phyloP scores from a whole-genome alignment of 2,888 invertebrate species.

The Trachelus tabidus region DNA sequence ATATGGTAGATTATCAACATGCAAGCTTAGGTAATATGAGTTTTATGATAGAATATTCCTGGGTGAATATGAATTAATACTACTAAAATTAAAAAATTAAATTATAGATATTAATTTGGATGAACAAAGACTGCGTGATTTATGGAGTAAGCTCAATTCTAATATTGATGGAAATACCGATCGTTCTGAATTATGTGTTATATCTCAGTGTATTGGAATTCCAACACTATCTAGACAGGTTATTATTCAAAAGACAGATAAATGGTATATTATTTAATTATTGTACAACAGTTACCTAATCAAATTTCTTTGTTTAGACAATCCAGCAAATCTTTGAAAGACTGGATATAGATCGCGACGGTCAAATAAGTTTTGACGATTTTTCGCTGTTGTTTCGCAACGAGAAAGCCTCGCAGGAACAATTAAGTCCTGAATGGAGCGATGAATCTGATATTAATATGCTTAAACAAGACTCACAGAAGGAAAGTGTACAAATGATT shows the following conservation, averaged over 20 bases:
- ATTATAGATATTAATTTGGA: constrained; percentile 57
- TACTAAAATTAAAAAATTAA: not conserved
- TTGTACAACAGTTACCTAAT: not conserved
- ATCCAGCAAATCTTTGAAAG: constrained; percentile 74
- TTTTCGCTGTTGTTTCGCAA: constrained; percentile 73
- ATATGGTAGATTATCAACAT: constrained; percentile 26
- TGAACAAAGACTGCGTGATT: constrained; percentile 73
- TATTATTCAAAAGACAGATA: constrained; percentile 40
- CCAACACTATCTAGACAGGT: constrained; percentile 75
- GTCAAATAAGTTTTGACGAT: constrained; percentile 75
- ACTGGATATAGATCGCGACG: constrained; percentile 73
- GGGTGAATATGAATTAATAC: not conserved
- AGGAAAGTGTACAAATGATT: constrained; percentile 39
- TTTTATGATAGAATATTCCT: not conserved
- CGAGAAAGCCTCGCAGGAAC: constrained; percentile 55
- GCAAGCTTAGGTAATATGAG: constrained; percentile 19
- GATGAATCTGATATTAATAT: constrained; percentile 39
- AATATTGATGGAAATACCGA: constrained; percentile 72
- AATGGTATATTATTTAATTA: not conserved
- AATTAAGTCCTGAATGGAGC: constrained; percentile 44
- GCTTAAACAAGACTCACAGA: constrained; percentile 40
- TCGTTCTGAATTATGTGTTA: constrained; percentile 72
- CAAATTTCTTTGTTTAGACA: constrained; percentile 55
- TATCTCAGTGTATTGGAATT: constrained; percentile 77
- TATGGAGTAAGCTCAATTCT: constrained; percentile 74